Evolutionary conservation across 2,113 vertebrate genomes (phyloP).

Genomic region (Anolis sagrei): DNA sequence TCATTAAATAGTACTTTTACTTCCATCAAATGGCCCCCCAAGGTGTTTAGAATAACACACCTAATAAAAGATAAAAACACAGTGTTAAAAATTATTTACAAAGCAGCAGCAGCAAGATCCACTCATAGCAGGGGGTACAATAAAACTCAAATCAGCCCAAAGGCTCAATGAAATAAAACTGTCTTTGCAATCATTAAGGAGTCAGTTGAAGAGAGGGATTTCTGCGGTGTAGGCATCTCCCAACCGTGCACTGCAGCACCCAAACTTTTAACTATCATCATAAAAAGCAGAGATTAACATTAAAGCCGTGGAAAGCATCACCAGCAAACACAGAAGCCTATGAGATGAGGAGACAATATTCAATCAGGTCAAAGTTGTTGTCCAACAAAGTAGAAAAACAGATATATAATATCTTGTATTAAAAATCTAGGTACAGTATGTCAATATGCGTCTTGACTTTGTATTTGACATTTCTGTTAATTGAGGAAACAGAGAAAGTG

Average conservation of each 20-base stretch:
- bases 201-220: neutral
- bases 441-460: too few relatives aligned
- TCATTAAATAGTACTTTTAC: neutral
- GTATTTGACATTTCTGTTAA: too few relatives aligned
- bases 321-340: neutral
- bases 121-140: neutral
- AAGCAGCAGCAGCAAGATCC: neutral
- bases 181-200: neutral
- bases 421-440: too few relatives aligned
- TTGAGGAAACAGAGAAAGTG: too few relatives aligned
- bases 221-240: neutral
- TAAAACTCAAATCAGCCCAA: neutral
- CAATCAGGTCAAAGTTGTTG: neutral
- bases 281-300: neutral
- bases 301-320: neutral
- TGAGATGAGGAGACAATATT: neutral
- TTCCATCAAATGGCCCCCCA: neutral
- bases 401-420: neutral
- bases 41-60: neutral
- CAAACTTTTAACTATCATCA: too few relatives aligned
- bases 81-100: neutral
- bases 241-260: neutral
- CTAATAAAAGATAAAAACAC: neutral
- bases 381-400: neutral
- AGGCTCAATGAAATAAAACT: neutral